Conservation (phyloP, 2,797 vertebrate species). For the Gobio occitaniae region DNA sequence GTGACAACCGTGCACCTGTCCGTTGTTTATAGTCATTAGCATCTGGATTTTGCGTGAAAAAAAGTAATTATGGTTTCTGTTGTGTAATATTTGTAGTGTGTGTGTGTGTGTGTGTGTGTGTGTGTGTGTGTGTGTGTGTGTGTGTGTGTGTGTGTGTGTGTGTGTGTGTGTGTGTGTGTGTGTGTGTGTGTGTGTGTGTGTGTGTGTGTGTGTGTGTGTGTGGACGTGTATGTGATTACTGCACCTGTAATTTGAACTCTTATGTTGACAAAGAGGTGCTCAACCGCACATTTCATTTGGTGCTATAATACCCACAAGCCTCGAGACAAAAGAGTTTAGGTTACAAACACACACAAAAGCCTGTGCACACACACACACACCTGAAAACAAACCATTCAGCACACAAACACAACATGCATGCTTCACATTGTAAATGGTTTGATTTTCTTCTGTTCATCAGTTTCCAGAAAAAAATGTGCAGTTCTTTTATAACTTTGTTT, state of each 20-base stretch:
- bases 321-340: constrained; percentile 40
- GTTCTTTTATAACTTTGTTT: neutral
- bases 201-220: constrained; percentile 46
- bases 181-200: neutral
- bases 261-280: constrained; percentile 54
- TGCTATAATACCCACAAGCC: constrained; percentile 51
- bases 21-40: constrained; percentile 8
- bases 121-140: constrained; percentile 45
- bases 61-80: neutral
- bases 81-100: neutral
- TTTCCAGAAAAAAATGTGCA: neutral
- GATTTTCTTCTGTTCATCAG: neutral
- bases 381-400: constrained; percentile 21
- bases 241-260: constrained; percentile 53
- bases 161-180: constrained; percentile 34
- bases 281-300: constrained; percentile 54
- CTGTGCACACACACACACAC: constrained; percentile 6
- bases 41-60: neutral
- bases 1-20: neutral
- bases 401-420: neutral
- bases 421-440: neutral
- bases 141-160: constrained; percentile 42
- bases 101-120: neutral
- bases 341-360: constrained; percentile 36
- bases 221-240: constrained; percentile 27